phyloP scores from a whole-genome alignment of 2,888 invertebrate genomes.

The Schizotus pectinicornis region DNA sequence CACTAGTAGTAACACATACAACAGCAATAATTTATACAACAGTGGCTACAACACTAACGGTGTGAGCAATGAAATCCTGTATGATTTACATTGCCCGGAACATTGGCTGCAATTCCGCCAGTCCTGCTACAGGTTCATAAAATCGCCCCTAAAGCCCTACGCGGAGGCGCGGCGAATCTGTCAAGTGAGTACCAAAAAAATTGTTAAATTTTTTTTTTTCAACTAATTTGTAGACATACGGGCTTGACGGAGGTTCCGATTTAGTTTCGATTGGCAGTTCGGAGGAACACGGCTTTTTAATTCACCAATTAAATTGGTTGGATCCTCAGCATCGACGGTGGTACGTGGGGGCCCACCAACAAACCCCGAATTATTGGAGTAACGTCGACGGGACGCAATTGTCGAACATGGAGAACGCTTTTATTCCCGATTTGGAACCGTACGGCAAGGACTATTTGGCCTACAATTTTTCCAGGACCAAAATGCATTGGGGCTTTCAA shows the following conservation, averaged over 20 bases:
- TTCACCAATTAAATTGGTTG: constrained; percentile 78
- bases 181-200: constrained; percentile 54
- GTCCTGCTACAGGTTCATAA: constrained; percentile 88
- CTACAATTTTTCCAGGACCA: constrained; percentile 74
- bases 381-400: constrained; percentile 87
- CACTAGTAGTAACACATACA: constrained; percentile 6
- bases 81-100: constrained; percentile 72
- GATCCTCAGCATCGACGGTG: constrained; percentile 88
- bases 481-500: constrained; percentile 85
- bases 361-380: constrained; percentile 76
- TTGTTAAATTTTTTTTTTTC: constrained; percentile 4
- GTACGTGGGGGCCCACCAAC: constrained; percentile 83
- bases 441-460: constrained; percentile 76
- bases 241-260: constrained; percentile 68
- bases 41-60: constrained; percentile 26
- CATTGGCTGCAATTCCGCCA: constrained; percentile 85
- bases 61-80: constrained; percentile 43
- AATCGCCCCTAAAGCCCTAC: constrained; percentile 80
- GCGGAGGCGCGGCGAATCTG: constrained; percentile 85
- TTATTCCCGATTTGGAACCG: constrained; percentile 69
- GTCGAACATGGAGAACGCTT: constrained; percentile 80
- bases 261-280: constrained; percentile 78
- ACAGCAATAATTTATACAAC: constrained; percentile 6
- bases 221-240: constrained; percentile 64
- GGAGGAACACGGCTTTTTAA: constrained; percentile 88